Base-by-base conservation (phyloP, 2,888 invertebrate genomes). In the Euplexia lucipara region DNA sequence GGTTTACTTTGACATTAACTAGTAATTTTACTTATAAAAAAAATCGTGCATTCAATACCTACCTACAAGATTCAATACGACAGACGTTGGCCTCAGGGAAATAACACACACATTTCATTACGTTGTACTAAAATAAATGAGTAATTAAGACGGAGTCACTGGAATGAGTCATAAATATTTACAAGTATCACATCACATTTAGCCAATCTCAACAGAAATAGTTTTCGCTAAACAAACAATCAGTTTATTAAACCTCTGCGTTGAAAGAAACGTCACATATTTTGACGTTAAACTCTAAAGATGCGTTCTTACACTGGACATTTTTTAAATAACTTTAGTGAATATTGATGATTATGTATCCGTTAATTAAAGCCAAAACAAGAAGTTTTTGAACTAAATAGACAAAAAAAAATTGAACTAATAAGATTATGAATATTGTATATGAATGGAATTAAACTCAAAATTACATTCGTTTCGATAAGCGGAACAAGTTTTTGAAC, bases 1-100 rank as follows among this genome's bases (percentile, higher is more conserved):
- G 84, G 86, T 81, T 79, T 79, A 75, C 60, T 81, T 80, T 85
- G 84, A 86, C 83, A 82, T 68, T 71, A 66, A 69, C 65, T 39
- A 57, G 22, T 35, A 35, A 54, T 68, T 58, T 74, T 56, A 74
- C 48, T 53, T 75, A 41, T 51, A 70, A 60, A 64, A 64, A 60
- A 41, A 70, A 60, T 57, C 16, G 9, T 34, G 37, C 18, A 41
- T 16, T 63, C 18, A 42, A 32, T 49, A n/a, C n/a, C n/a, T n/a
- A n/a, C n/a, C n/a, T n/a, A n/a, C n/a, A n/a, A n/a, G n/a, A n/a
- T n/a, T n/a, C n/a, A n/a, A n/a, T n/a, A n/a, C n/a, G n/a, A n/a
- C n/a, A n/a, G n/a, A n/a, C n/a, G n/a, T n/a, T n/a, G n/a, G n/a
- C n/a, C n/a, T n/a, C n/a, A n/a, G n/a, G n/a, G n/a, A n/a, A n/a